Evolutionary conservation across 2,797 vertebrate genomes (phyloP).

Genomic region (Channa striata): DNA sequence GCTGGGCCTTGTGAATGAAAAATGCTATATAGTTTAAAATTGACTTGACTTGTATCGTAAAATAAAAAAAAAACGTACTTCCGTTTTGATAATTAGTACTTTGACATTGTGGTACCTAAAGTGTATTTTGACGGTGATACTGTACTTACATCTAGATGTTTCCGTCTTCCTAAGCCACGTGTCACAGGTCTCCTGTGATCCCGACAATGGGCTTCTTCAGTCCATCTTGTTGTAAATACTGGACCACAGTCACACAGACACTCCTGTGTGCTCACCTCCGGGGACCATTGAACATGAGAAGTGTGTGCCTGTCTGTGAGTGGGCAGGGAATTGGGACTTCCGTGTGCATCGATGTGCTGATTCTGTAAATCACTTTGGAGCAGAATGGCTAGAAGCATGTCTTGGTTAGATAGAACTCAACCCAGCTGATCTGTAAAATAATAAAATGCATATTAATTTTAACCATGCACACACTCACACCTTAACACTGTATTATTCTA

Average conservation of each 20-base stretch:
- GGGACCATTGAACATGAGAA: constrained; percentile 61
- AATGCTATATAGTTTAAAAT: too few species aligned
- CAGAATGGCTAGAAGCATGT: constrained; percentile 18
- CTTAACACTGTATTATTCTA: background rate
- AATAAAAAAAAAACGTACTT: too few species aligned
- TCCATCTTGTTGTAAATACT: constrained; percentile 48
- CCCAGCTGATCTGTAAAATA: background rate
- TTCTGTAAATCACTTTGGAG: constrained; percentile 51
- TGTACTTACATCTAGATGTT: background rate
- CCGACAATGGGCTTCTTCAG: constrained; percentile 24
- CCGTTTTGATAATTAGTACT: too few species aligned
- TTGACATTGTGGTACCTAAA: too few species aligned
- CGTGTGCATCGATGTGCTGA: constrained; percentile 58
- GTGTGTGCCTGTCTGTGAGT: constrained; percentile 53
- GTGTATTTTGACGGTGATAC: too few species aligned
- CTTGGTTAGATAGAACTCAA: background rate
- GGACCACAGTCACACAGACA: constrained; percentile 35
- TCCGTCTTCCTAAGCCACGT: constrained; percentile 3
- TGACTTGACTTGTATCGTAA: too few species aligned
- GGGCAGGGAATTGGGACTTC: constrained; percentile 73
- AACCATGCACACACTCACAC: background rate
- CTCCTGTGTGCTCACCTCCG: constrained; percentile 35
- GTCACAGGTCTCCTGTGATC: constrained; percentile 30
- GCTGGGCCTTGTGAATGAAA: too few species aligned
- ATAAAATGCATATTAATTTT: background rate